Evolutionary conservation across 1,140 invertebrate genomes (phyloP).

Genomic region (Acromyrmex echinatior): DNA sequence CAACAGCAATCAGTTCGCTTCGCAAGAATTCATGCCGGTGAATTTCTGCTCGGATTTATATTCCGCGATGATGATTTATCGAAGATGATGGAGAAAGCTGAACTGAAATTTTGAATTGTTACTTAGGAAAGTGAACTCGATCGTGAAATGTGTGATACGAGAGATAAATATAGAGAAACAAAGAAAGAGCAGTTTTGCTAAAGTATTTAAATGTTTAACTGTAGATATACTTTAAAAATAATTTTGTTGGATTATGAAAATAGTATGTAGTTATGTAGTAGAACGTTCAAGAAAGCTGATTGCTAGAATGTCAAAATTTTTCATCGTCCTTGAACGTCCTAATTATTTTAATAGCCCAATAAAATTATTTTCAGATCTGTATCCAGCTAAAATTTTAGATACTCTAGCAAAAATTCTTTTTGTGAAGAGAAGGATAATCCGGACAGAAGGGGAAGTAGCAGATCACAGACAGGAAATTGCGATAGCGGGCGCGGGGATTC

Average conservation of each 20-base stretch:
- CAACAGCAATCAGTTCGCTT: neutral
- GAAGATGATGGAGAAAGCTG: neutral
- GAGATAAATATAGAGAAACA: neutral
- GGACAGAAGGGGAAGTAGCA: slow-evolving; percentile 37
- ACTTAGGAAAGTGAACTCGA: neutral
- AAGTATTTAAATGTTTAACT: too few species aligned
- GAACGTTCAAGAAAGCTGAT: too few species aligned
- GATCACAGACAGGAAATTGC: slow-evolving; percentile 79
- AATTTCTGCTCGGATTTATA: slow-evolving; percentile 19
- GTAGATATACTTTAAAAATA: too few species aligned
- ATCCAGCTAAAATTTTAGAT: too few species aligned
- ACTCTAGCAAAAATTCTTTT: too few species aligned
- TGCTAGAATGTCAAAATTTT: too few species aligned
- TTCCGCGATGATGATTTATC: neutral
- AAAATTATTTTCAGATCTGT: too few species aligned
- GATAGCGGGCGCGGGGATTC: slow-evolving; percentile 71
- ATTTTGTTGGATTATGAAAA: too few species aligned
- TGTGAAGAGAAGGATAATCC: slow-evolving; percentile 2
- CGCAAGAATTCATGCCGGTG: neutral
- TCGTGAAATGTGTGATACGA: neutral
- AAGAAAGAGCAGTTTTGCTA: neutral
- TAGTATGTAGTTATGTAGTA: too few species aligned
- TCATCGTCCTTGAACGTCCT: too few species aligned
- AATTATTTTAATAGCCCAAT: too few species aligned
- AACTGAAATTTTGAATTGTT: slow-evolving; percentile 28